phyloP scores from a whole-genome alignment of 2,888 invertebrate genomes.

The Drosophila anomalata region DNA sequence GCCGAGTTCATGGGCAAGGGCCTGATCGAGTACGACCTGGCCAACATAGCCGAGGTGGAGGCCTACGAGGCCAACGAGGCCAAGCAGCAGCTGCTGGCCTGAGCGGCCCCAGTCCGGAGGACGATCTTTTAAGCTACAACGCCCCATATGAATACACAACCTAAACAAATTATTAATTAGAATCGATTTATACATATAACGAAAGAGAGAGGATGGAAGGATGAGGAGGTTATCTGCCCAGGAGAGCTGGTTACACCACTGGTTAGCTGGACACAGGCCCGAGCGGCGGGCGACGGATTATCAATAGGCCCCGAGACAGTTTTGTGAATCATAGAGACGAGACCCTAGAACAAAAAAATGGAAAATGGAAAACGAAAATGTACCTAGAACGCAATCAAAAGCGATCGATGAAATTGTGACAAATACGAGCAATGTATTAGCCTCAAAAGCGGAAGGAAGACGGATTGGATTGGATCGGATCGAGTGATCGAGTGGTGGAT shows the following conservation, averaged over 20 bases:
- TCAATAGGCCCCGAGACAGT: conserved; percentile 27
- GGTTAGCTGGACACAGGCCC: conserved; percentile 17
- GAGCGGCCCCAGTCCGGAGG: conserved; percentile 24
- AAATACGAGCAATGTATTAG: conserved; percentile 58
- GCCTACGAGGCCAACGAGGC: conserved; percentile 79
- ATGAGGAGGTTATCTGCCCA: conserved; percentile 27
- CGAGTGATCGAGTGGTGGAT: background rate
- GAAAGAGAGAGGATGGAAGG: background rate
- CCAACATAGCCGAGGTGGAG: conserved; percentile 88
- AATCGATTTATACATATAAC: conserved; percentile 61
- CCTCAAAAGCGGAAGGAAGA: conserved; percentile 25
- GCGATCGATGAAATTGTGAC: conserved; percentile 79
- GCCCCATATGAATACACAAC: conserved; percentile 34
- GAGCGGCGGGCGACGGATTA: conserved; percentile 3
- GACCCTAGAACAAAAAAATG: conserved; percentile 36
- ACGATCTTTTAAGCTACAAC: conserved; percentile 44
- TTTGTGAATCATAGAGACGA: conserved; percentile 38
- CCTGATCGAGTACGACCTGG: conserved; percentile 89
- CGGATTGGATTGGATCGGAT: background rate
- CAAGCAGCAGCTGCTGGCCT: conserved; percentile 41
- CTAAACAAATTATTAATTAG: conserved; percentile 46
- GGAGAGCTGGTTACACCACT: conserved; percentile 16
- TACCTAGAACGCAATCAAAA: conserved; percentile 77
- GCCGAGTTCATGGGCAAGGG: conserved; percentile 91
- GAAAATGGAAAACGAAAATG: conserved; percentile 53